Evolutionary conservation across 2,113 vertebrate species (phyloP).

Genomic region (Pangasianodon hypophthalmus): DNA sequence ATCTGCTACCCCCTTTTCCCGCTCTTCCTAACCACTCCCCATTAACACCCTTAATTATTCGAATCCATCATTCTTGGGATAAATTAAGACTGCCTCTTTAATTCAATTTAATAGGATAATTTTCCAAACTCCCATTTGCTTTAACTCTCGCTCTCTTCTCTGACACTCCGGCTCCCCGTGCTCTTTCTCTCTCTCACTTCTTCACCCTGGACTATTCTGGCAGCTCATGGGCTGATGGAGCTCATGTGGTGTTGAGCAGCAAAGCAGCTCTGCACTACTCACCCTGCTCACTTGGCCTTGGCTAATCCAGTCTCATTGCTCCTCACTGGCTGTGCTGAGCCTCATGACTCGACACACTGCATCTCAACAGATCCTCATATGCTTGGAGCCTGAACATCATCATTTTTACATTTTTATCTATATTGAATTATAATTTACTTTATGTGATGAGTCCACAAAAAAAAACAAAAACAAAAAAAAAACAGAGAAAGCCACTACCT

Average conservation of each 20-base stretch:
- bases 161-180: constrained; percentile 44
- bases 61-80: constrained; percentile 81
- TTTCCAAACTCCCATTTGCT: constrained; percentile 75
- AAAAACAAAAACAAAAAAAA: background rate
- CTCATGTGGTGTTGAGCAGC: constrained; percentile 67
- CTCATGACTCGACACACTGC: background rate
- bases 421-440: background rate
- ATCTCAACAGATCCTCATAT: background rate
- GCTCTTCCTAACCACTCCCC: constrained; percentile 74
- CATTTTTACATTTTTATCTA: background rate
- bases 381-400: background rate
- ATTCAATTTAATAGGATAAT: constrained; percentile 82
- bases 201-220: constrained; percentile 51
- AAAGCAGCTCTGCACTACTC: constrained; percentile 68
- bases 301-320: constrained; percentile 75
- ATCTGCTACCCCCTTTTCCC: constrained; percentile 57
- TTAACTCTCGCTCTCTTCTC: constrained; percentile 49
- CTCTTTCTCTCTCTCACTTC: constrained; percentile 60
- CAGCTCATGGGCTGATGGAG: constrained; percentile 35
- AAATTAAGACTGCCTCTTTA: constrained; percentile 84
- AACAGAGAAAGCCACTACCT: background rate
- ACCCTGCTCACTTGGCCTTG: constrained; percentile 75
- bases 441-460: background rate
- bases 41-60: constrained; percentile 81
- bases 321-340: constrained; percentile 48